Base-by-base conservation (phyloP, 2,888 invertebrate genomes). In the Tanaodytes sp. region DNA sequence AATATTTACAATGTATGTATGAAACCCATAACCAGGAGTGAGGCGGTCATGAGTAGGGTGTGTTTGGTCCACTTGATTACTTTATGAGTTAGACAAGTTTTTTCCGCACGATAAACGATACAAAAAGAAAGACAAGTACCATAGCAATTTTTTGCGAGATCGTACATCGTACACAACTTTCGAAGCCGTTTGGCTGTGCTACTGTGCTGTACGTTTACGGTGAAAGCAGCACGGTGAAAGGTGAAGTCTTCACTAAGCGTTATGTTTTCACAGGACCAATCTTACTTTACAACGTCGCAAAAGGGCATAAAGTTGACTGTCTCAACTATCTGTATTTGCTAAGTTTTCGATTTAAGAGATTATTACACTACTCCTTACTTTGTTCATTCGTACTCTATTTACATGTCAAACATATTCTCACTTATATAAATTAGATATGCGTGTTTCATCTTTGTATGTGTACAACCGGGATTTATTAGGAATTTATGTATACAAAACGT, bases 211-310 rank as follows among this genome's bases (percentile, higher is more conserved):
- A 37, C 49, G 64, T 30, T 57, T 49, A 57, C 71, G 71, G 72
- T 74, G 72, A 71, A 74, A 74, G 74, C 74, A 57, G 66, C 61
- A 61, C 64, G 71, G 72, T 71, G 74, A 73, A 71, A 72, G 74
- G 72, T 73, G 69, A 71, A 59, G 69, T 64, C 68, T 62, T 58
- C 66, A 51, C 66, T 65, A 58, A 39, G 58, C 49, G 61, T n/a
- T n/a, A 66, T 58, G 64, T 71, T 61, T 66, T 57, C 55, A 45
- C 64, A 48, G 49, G 36, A 64, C 49, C 64, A 57, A 31, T 48
- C 49, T 64, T 64, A 57, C 57, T 57, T 18, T 16, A 43, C 9
- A 49, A 19, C 19, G 42, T 46, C 54, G 31, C 52, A 48, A 54
- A 63, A 48, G 63, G 55, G 42, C 49, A 48, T 45, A 18, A 20